Evolutionary conservation across 1,140 invertebrate species (phyloP), one percentile per base, ranked within the genome.

Genomic region (Rhyzopertha dominica): DNA sequence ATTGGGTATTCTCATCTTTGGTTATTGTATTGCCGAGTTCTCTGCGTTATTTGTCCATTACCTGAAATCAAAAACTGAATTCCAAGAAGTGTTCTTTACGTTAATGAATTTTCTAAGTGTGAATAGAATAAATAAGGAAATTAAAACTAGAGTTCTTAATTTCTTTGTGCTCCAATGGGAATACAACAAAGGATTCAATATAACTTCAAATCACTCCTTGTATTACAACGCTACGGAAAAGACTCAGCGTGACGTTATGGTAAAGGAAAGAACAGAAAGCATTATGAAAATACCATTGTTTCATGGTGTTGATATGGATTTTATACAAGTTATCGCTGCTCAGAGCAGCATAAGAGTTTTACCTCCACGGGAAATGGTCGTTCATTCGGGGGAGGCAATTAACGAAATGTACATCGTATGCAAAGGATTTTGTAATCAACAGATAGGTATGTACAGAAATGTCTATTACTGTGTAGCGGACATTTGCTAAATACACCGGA

Each of bases 141-240:
- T 73, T 7, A 69, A 66, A 49, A 59, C 60, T 4, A 58, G 70
- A 42, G 69, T 73, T 22, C 69, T 68, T 65, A 61, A 66, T 1
- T 73, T 68, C 53, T 72, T 71, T 41, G 65, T 69, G 48, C 49
- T 72, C 5, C 71, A 73, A 38, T 73, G 71, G 71, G 62, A 69
- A 37, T 71, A 71, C 36, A 69, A 73, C 53, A 39, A 49, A 47
- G 51, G 35, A 1, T 4, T 30, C 9, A 19, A 17, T n/a, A 34
- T 49, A 8, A 14, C 25, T 9, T 22, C 12, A 12, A 41, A 46
- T 30, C 42, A 49, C 17, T 28, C 36, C 2, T 19, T 49, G 10
- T 12, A 47, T 10, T 40, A 36, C 12, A 49, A 49, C 22, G 30
- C 37, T 14, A 20, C 47, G 4, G 10, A 12, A 12, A 42, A 45